A percentile compares a stretch with the other conserved stretches of the same genome.
phyloP scores from a whole-genome alignment of 37 sponge, comb jelly and placozoan species.

The Mnemiopsis leidyi region DNA sequence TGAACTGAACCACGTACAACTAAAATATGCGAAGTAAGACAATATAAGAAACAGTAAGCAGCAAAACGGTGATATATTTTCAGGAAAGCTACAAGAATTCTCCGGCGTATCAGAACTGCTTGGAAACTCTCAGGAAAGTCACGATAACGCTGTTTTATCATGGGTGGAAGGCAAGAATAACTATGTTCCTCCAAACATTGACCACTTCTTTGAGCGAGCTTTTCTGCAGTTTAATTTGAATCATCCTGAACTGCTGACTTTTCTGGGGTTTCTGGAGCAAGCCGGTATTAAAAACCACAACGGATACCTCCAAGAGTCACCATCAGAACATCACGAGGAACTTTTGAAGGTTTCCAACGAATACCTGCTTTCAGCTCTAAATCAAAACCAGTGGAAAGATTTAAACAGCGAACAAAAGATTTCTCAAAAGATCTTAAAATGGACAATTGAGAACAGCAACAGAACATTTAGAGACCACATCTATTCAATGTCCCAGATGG shows the following conservation, averaged over 20 bases:
- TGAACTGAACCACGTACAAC: too few species aligned
- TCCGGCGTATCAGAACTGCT: not conserved
- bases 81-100: conserved; percentile 23
- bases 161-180: conserved; percentile 31
- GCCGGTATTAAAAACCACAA: conserved; percentile 55
- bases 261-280: conserved; percentile 52
- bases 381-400: not conserved
- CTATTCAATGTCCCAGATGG: conserved; percentile 12
- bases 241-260: not conserved
- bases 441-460: conserved; percentile 45
- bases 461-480: conserved; percentile 15
- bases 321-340: conserved; percentile 7
- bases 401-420: not conserved
- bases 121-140: not conserved
- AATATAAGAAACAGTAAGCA: too few species aligned
- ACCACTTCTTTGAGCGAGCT: conserved; percentile 51
- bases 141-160: not conserved
- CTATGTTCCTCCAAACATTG: conserved; percentile 13
- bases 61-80: too few species aligned
- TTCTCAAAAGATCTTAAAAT: not conserved
- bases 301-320: conserved; percentile 46
- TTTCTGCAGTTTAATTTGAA: conserved; percentile 26
- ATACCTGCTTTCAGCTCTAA: not conserved
- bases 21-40: too few species aligned
- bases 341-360: not conserved